These are phyloP conservation scores for Bubalus kerabau DNA, from an alignment of 2,113 vertebrate genomes.

Conservation along the genomic window DNA sequence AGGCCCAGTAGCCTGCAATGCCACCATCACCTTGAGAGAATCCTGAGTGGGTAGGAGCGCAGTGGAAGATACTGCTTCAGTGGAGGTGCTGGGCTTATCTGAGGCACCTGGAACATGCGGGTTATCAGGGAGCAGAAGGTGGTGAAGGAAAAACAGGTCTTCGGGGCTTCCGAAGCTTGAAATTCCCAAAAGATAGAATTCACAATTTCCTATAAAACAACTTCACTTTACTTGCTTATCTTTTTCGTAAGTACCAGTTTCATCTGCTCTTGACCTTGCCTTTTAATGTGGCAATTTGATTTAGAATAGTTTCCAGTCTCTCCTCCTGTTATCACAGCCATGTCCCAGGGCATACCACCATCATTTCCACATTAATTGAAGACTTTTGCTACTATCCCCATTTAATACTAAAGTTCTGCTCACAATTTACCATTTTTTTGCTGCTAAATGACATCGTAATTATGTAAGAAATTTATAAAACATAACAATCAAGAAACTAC, in stretches of 20 bases:
- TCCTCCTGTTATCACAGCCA: background rate
- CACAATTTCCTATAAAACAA: background rate
- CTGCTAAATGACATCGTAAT: background rate
- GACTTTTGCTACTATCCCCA: background rate
- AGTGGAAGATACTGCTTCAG: rapidly evolving
- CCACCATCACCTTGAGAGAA: background rate
- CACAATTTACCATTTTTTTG: background rate
- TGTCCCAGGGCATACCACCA: background rate
- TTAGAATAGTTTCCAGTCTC: background rate
- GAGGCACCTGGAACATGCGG: background rate
- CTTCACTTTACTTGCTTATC: background rate
- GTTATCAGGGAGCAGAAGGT: background rate
- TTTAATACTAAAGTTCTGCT: background rate
- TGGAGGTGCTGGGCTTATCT: rapidly evolving
- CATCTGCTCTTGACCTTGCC: background rate
- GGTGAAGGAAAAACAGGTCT: background rate
- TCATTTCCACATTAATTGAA: background rate
- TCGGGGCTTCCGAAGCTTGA: background rate
- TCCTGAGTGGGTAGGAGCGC: background rate
- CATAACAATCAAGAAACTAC: background rate
- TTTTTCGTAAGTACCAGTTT: background rate
- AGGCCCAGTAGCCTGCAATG: rapidly evolving
- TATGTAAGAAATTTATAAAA: background rate
- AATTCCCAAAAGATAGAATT: background rate
- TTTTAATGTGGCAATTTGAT: background rate